phyloP scores from a whole-genome alignment of 2,888 invertebrate genomes.

The Drosophila aldrichi region DNA sequence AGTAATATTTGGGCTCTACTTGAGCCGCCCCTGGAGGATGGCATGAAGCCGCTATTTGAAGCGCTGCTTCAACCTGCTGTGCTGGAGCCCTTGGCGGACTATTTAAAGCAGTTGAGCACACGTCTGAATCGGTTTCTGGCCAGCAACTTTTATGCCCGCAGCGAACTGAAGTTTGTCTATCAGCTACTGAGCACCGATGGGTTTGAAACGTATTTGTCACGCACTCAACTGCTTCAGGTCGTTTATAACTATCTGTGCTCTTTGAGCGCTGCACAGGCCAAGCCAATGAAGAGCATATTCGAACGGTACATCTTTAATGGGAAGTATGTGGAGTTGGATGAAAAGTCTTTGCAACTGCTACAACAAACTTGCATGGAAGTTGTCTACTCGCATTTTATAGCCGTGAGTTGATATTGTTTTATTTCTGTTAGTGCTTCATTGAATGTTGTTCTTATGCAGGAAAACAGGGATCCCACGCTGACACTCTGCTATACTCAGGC shows the following conservation, averaged over 20 bases:
- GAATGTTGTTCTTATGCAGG: conserved; percentile 49
- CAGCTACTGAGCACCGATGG: conserved; percentile 81
- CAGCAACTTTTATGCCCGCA: conserved; percentile 86
- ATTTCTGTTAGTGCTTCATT: not conserved
- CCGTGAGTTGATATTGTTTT: conserved; percentile 60
- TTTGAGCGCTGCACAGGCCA: conserved; percentile 87
- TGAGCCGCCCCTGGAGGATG: conserved; percentile 57
- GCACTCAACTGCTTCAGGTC: conserved; percentile 81
- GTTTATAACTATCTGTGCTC: conserved; percentile 88
- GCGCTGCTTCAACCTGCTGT: conserved; percentile 72
- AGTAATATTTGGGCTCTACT: conserved; percentile 80
- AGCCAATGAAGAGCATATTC: conserved; percentile 87
- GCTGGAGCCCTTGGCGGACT: conserved; percentile 75
- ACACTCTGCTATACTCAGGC: conserved; percentile 87
- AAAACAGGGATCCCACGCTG: conserved; percentile 85
- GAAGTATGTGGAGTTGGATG: conserved; percentile 87
- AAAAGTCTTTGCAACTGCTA: conserved; percentile 86
- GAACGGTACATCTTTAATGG: conserved; percentile 88
- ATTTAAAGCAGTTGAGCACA: conserved; percentile 64
- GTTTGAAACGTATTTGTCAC: conserved; percentile 72
- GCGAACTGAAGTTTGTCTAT: conserved; percentile 87
- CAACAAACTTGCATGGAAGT: conserved; percentile 86
- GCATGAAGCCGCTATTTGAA: conserved; percentile 65
- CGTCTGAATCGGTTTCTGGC: conserved; percentile 74
- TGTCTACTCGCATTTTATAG: conserved; percentile 85